Evolutionary conservation across 2,797 vertebrate species (phyloP).

Genomic region (Lagorchestes hirsutus): DNA sequence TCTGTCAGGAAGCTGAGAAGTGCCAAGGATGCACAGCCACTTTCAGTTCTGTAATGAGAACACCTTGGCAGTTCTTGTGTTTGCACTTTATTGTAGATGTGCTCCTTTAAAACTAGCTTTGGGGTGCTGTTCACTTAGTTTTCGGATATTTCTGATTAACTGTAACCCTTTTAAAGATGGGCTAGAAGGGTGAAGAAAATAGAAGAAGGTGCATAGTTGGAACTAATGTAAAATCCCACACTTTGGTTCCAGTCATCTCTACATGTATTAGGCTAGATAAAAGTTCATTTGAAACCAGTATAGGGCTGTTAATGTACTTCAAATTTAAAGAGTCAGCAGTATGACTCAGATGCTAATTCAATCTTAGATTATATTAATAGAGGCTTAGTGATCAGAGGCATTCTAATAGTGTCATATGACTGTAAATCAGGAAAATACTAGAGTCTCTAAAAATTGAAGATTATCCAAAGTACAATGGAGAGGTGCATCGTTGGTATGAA

Average conservation of each 20-base stretch:
- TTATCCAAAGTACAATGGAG: not conserved
- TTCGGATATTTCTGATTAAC: not conserved
- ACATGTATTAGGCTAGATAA: not conserved
- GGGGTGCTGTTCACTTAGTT: not conserved
- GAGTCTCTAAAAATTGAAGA: not conserved
- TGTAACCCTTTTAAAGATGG: constrained; percentile 27
- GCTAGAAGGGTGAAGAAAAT: not conserved
- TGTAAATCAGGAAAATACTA: not conserved
- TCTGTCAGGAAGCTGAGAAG: constrained; percentile 29
- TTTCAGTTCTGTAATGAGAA: constrained; percentile 14
- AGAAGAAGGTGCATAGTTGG: not conserved
- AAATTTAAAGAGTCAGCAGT: not conserved
- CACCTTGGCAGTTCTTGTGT: not conserved
- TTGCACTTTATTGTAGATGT: not conserved
- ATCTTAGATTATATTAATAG: not conserved
- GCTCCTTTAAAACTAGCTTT: not conserved
- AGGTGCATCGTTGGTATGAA: not conserved
- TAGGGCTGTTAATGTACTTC: not conserved
- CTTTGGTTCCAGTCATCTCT: not conserved
- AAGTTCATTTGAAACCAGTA: not conserved
- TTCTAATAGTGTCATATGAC: not conserved
- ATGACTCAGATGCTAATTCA: not conserved
- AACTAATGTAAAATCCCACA: not conserved
- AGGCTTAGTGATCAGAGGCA: not conserved
- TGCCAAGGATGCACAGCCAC: not conserved